Evolutionary conservation across 2,888 invertebrate species (phyloP).

Genomic region (Stictocephala bisonia): DNA sequence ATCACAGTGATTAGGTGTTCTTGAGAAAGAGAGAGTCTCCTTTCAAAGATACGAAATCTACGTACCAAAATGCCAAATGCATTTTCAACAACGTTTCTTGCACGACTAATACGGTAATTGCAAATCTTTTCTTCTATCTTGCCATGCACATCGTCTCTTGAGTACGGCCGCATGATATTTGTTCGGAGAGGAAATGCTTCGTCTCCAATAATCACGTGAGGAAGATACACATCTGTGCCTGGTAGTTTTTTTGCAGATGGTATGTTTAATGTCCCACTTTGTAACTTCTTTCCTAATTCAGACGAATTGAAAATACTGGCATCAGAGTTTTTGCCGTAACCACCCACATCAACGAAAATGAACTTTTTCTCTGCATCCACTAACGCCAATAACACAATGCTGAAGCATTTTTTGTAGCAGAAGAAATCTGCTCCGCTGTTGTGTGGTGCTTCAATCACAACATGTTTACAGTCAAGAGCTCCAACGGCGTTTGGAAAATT

Average conservation of each 20-base stretch:
- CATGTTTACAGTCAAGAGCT: conserved; percentile 44
- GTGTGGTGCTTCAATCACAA: conserved; percentile 38
- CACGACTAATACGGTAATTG: conserved; percentile 40
- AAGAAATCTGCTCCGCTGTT: conserved; percentile 43
- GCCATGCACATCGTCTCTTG: conserved; percentile 30
- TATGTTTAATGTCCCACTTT: conserved; percentile 48
- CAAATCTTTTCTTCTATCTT: conserved; percentile 33
- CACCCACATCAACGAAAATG: conserved; percentile 43
- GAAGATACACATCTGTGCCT: conserved; percentile 36
- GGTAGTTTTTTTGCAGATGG: conserved; percentile 55
- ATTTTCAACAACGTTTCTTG: conserved; percentile 40
- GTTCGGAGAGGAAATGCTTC: conserved; percentile 49
- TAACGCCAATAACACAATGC: conserved; percentile 34
- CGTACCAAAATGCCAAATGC: conserved; percentile 40
- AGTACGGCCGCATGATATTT: conserved; percentile 51
- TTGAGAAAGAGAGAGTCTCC: conserved; percentile 10
- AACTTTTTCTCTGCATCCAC: conserved; percentile 48
- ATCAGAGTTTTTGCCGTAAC: conserved; percentile 42
- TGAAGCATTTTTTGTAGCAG: conserved; percentile 46
- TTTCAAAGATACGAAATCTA: conserved; percentile 13
- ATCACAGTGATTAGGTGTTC: not conserved
- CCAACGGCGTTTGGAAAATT: conserved; percentile 44
- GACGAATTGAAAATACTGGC: conserved; percentile 38
- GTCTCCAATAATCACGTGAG: conserved; percentile 50
- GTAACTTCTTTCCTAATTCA: conserved; percentile 17